Evolutionary conservation across 2,888 invertebrate species (phyloP), one percentile per base, ranked within the genome.

Genomic region (Alsophila aescularia): DNA sequence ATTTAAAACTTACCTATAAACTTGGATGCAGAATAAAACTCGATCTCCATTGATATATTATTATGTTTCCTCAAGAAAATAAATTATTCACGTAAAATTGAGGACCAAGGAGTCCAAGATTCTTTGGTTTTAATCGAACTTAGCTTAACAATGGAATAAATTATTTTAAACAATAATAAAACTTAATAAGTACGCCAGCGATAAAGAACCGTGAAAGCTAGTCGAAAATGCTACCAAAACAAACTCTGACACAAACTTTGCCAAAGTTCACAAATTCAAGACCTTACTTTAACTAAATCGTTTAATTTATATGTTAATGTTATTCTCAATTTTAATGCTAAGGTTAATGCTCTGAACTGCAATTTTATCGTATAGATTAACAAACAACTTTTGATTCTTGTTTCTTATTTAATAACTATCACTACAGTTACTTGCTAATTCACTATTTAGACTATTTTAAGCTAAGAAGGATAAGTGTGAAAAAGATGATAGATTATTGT

Each of bases 321-420:
- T 73, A 75, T 64, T 73, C 73, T 72, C 72, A 65, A 80, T 78
- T 85, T 83, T 74, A 76, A 70, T 79, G 77, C 85, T 90, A 88
- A 83, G 83, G 80, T 87, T 89, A 90, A 88, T 77, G 76, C 86
- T 90, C 91, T 90, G 91, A 90, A 91, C 88, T 90, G 90, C 90
- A 88, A 70, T 87, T 90, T 87, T 88, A 87, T 86, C 78, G 79
- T 87, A 81, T 75, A 82, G 81, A 86, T 90, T 90, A 90, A 90
- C 90, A 88, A 90, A 87, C 88, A 90, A 89, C 87, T 88, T 84
- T 87, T 83, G 82, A 80, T 79, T 83, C 68, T 78, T 78, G 70
- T 76, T 81, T 75, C 75, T 79, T 83, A 73, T 79, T 81, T 76
- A 79, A 73, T 62, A 55, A 21, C 82, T 90, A 87, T 69, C 55